These are phyloP conservation scores for Harlomillsia oculata DNA, from an alignment of 1,140 invertebrate genomes.

Conservation along the genomic window DNA sequence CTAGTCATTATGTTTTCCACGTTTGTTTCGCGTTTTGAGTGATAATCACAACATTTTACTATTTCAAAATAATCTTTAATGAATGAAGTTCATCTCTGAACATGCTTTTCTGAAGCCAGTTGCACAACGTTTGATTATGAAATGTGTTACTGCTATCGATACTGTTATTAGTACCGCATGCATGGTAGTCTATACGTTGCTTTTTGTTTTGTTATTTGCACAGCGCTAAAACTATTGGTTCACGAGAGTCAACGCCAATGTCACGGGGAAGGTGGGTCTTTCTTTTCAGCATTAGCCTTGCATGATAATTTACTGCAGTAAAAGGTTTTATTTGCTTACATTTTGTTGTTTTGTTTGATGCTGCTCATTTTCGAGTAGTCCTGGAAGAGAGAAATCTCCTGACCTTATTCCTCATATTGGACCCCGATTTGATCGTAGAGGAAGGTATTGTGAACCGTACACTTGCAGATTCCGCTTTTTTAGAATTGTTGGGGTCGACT, in stretches of 20 bases:
- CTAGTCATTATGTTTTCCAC: background rate
- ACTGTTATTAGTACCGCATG: too few species aligned
- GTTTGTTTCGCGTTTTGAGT: background rate
- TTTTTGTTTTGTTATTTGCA: conserved; percentile 2
- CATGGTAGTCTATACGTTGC: background rate
- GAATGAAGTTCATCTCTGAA: too few species aligned
- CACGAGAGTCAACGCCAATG: conserved; percentile 24
- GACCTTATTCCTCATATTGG: conserved; percentile 66
- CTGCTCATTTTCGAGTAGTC: conserved; percentile 49
- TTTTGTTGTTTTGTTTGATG: conserved; percentile 8
- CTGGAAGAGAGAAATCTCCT: conserved; percentile 66
- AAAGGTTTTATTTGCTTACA: too few species aligned
- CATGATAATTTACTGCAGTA: conserved; percentile 34
- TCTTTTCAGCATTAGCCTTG: conserved; percentile 6
- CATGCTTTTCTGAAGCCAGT: too few species aligned
- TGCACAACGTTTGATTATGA: too few species aligned
- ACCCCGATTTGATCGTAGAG: conserved; percentile 70
- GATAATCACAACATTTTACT: too few species aligned
- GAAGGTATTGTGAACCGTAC: conserved; percentile 47
- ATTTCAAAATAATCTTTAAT: too few species aligned
- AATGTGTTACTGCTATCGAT: too few species aligned
- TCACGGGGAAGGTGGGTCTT: conserved; percentile 22
- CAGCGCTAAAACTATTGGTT: conserved; percentile 16
- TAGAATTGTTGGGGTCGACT: too few species aligned
- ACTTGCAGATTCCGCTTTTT: too few species aligned